Evolutionary conservation across 2,113 vertebrate genomes (phyloP).

Genomic region (Indicator maculatus): DNA sequence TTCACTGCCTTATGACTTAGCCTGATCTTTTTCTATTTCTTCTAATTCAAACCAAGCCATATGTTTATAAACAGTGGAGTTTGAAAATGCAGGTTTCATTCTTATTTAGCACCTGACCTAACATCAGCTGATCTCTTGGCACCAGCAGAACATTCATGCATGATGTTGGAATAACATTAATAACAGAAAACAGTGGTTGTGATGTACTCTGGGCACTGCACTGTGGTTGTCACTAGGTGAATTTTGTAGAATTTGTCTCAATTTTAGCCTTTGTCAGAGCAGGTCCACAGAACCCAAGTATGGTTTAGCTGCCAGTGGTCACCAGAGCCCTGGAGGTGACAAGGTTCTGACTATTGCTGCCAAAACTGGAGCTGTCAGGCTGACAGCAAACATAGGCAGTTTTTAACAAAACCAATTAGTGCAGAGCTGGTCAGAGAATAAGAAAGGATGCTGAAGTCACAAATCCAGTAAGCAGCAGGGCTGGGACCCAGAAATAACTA

Average conservation of each 20-base stretch:
- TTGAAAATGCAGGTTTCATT: background rate
- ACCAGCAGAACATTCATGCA: rapidly evolving
- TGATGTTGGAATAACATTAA: background rate
- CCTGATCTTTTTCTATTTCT: background rate
- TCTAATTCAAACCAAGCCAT: background rate
- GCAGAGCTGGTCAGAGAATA: background rate
- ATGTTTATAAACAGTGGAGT: background rate
- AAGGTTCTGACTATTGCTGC: background rate
- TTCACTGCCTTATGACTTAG: background rate
- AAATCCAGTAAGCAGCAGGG: background rate
- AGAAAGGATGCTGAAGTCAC: background rate
- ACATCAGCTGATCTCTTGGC: background rate
- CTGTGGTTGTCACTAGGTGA: background rate
- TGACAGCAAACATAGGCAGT: background rate
- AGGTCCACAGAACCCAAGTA: background rate
- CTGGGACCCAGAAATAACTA: background rate
- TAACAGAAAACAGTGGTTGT: background rate
- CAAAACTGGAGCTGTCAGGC: background rate
- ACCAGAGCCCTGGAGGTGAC: background rate
- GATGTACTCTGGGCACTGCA: background rate
- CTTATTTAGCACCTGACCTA: background rate
- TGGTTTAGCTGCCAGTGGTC: background rate
- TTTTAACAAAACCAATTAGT: background rate
- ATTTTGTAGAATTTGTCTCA: background rate
- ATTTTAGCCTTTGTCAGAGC: background rate